Conservation (phyloP, 2,888 invertebrate genomes). For the Choreutis nemorana region DNA sequence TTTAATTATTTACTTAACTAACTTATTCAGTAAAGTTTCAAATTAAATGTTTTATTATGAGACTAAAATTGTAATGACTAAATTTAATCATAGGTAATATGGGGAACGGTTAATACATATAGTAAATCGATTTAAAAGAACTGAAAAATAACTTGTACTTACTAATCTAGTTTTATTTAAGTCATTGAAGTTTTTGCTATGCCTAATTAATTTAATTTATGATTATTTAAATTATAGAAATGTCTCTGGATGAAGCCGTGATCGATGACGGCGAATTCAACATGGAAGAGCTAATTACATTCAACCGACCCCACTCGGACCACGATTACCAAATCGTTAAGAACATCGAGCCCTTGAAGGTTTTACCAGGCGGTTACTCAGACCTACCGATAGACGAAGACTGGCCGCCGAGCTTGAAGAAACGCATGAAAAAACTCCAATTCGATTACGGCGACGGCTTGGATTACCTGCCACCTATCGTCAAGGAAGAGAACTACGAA, state of each 20-base stretch:
- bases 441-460: constrained; percentile 49
- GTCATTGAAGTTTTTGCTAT: no score
- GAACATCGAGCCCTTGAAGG: constrained; percentile 25
- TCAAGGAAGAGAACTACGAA: constrained; percentile 49
- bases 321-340: constrained; percentile 59
- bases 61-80: no score
- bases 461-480: constrained; percentile 44
- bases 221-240: no score
- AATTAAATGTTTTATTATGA: no score
- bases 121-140: no score
- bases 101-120: no score
- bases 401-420: constrained; percentile 64
- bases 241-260: constrained; percentile 50
- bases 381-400: constrained; percentile 68
- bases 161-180: no score
- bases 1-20: no score
- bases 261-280: constrained; percentile 68
- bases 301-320: constrained; percentile 55
- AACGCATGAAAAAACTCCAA: constrained; percentile 51
- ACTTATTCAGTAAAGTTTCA: no score
- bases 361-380: constrained; percentile 49
- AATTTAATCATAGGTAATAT: no score
- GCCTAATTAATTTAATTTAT: no score
- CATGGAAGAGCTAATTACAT: constrained; percentile 69
- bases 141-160: no score